These are phyloP conservation scores for Phenganax marumi DNA, from an alignment of 92 coral and sea anemone genomes.

Conservation along the genomic window DNA sequence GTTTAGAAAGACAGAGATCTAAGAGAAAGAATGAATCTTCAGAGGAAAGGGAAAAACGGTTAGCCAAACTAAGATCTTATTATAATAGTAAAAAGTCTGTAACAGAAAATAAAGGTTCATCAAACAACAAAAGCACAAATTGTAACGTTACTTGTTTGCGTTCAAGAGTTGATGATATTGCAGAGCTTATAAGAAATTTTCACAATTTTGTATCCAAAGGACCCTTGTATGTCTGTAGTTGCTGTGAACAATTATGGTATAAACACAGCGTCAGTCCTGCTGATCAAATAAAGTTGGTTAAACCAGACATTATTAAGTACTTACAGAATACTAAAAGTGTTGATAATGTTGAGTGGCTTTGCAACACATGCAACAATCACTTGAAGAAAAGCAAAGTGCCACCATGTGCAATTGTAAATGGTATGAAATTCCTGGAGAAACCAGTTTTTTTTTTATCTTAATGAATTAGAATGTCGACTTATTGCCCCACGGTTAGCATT, in stretches of 20 bases:
- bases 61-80: too few relatives aligned
- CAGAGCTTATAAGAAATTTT: background rate
- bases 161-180: background rate
- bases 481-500: too few relatives aligned
- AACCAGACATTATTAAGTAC: too few relatives aligned
- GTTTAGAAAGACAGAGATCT: constrained; percentile 7
- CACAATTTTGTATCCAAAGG: background rate
- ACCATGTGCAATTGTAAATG: too few relatives aligned
- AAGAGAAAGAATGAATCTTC: constrained; percentile 9
- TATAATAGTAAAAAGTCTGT: too few relatives aligned
- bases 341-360: constrained; percentile 18
- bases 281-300: background rate
- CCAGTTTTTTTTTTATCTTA: too few relatives aligned
- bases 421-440: too few relatives aligned
- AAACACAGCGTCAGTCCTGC: background rate
- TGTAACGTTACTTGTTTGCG: too few relatives aligned
- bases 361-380: too few relatives aligned
- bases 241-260: constrained; percentile 44
- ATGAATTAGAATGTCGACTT: too few relatives aligned
- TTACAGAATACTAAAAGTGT: constrained; percentile 10
- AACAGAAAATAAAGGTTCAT: too few relatives aligned
- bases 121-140: background rate
- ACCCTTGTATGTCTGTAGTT: constrained; percentile 21
- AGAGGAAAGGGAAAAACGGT: background rate
- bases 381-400: too few relatives aligned